Conservation (phyloP, 2,113 vertebrate species). For the Bufo gargarizans region DNA sequence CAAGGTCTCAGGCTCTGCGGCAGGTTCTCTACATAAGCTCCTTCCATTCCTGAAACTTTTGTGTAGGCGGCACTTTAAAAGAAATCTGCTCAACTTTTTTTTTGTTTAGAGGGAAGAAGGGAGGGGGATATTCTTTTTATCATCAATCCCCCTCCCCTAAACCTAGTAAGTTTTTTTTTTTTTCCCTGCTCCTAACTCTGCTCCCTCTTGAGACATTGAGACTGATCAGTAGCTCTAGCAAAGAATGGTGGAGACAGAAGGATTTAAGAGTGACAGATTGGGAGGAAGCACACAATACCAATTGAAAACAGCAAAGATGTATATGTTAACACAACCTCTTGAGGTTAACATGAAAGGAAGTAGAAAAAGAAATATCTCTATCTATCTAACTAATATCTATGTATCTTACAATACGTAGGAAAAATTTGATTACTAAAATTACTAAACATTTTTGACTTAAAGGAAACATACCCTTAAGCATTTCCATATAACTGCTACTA, state of each 20-base stretch:
- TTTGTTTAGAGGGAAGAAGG: background rate
- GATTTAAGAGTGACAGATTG: constrained; percentile 40
- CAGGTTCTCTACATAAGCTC: constrained; percentile 11
- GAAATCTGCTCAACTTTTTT: constrained; percentile 26
- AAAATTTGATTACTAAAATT: no score
- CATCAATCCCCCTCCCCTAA: constrained; percentile 1
- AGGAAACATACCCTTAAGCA: no score
- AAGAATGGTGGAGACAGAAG: constrained; percentile 19
- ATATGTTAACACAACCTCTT: background rate
- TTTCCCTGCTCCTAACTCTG: background rate
- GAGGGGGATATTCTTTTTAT: background rate
- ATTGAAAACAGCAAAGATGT: background rate
- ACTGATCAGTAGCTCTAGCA: constrained; percentile 14
- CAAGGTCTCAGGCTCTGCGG: constrained; percentile 12
- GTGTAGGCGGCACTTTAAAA: constrained; percentile 18
- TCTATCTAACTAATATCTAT: no score
- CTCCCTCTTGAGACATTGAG: constrained; percentile 28
- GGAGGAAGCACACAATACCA: constrained; percentile 18
- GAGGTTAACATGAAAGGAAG: background rate
- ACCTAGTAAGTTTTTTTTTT: background rate
- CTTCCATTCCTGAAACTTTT: constrained; percentile 17
- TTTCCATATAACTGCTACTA: no score
- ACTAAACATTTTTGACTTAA: no score
- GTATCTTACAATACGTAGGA: no score
- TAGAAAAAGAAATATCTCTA: background rate